phyloP scores from a whole-genome alignment of 1,140 invertebrate species.

The Bemisia tabaci region DNA sequence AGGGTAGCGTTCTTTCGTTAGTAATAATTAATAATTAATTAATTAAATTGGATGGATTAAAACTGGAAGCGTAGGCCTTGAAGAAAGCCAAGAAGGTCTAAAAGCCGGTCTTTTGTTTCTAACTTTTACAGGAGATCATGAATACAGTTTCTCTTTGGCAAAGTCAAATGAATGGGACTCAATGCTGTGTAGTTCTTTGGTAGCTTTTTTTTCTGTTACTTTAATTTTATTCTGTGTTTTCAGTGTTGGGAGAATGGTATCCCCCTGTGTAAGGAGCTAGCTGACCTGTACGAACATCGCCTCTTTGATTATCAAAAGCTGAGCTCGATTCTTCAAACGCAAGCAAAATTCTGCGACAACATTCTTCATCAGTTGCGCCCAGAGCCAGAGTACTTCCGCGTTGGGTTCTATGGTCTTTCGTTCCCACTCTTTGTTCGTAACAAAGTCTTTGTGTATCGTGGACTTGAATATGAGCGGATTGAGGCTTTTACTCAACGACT shows the following conservation, averaged over 20 bases:
- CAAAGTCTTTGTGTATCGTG: slow-evolving; percentile 91
- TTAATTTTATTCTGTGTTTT: too few relatives aligned
- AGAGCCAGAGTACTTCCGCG: slow-evolving; percentile 91
- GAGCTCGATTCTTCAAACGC: slow-evolving; percentile 64
- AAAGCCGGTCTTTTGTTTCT: too few relatives aligned
- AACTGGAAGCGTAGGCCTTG: too few relatives aligned
- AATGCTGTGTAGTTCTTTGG: too few relatives aligned
- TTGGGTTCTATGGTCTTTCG: slow-evolving; percentile 87
- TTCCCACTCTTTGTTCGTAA: slow-evolving; percentile 92
- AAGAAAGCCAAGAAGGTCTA: too few relatives aligned
- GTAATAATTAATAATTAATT: too few relatives aligned
- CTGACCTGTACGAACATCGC: slow-evolving; percentile 72
- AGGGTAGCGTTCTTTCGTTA: too few relatives aligned
- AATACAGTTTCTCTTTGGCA: too few relatives aligned
- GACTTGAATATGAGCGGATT: slow-evolving; percentile 89
- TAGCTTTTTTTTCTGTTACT: too few relatives aligned
- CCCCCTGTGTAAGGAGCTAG: slow-evolving; percentile 82
- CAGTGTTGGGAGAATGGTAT: slow-evolving; percentile 93
- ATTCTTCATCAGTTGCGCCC: slow-evolving; percentile 74
- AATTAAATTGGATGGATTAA: too few relatives aligned
- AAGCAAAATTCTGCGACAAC: slow-evolving; percentile 83
- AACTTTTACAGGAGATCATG: too few relatives aligned
- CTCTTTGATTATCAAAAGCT: slow-evolving; percentile 84
- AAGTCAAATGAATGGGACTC: too few relatives aligned
- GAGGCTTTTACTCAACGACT: slow-evolving; percentile 85